phyloP scores from a whole-genome alignment of 2,888 invertebrate genomes.

The Aradus depressus region DNA sequence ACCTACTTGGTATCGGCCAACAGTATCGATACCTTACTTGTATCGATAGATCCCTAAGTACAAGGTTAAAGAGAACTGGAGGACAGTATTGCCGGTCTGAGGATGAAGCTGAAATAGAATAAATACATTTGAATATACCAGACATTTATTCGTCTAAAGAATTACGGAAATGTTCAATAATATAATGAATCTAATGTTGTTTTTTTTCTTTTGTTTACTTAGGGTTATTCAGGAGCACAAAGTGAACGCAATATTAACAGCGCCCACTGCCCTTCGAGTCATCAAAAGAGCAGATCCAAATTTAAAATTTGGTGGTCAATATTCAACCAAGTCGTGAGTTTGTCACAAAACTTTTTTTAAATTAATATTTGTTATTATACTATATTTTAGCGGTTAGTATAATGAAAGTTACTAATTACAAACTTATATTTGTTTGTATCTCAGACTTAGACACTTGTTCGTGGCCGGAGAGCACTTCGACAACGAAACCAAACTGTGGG shows the following conservation, averaged over 20 bases:
- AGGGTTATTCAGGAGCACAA: conserved; percentile 80
- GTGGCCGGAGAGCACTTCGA: conserved; percentile 91
- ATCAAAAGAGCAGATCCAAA: conserved; percentile 72
- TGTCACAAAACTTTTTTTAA: too few relatives aligned
- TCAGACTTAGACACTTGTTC: conserved; percentile 45
- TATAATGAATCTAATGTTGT: not conserved
- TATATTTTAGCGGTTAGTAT: not conserved
- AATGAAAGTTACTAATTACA: not conserved
- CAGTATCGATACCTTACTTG: too few relatives aligned
- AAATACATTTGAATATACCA: too few relatives aligned
- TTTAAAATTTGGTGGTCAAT: conserved; percentile 53
- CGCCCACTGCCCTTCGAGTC: conserved; percentile 81
- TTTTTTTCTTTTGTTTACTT: conserved; percentile 13
- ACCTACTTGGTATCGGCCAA: too few relatives aligned
- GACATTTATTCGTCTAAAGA: not conserved
- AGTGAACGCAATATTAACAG: conserved; percentile 74
- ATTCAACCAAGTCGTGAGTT: conserved; percentile 52
- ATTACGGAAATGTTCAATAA: not conserved
- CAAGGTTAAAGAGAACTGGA: too few relatives aligned
- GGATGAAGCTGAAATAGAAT: too few relatives aligned
- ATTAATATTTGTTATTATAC: not conserved
- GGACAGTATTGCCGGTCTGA: too few relatives aligned
- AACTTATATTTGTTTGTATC: conserved; percentile 8
- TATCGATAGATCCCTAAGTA: too few relatives aligned
- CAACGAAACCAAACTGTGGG: conserved; percentile 74